phyloP scores from a whole-genome alignment of 2,797 vertebrate genomes.

The Gymnodraco acuticeps region DNA sequence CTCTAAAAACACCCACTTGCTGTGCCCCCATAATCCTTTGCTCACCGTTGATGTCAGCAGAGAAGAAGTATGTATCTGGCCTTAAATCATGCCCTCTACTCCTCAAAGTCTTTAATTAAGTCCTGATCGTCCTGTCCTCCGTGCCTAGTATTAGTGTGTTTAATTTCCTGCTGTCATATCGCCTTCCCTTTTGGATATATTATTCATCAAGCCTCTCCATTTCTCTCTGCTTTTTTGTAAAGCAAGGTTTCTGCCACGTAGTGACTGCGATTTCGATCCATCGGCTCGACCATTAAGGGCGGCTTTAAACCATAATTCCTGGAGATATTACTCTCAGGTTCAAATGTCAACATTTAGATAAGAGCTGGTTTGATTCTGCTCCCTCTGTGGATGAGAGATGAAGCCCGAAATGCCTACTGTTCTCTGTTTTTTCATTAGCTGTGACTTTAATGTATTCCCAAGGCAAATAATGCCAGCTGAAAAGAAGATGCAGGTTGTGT shows the following conservation, averaged over 20 bases:
- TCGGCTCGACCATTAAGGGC: conserved; percentile 66
- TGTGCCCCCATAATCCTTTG: conserved; percentile 72
- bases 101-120: conserved; percentile 86
- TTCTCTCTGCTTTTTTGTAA: conserved; percentile 68
- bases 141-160: conserved; percentile 82
- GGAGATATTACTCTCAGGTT: conserved; percentile 75
- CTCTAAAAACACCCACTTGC: conserved; percentile 70
- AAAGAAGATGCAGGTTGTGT: conserved; percentile 11
- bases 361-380: conserved; percentile 47
- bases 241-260: conserved; percentile 47
- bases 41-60: conserved; percentile 75
- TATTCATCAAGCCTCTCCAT: conserved; percentile 83
- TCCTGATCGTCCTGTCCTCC: conserved; percentile 78
- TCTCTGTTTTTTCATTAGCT: conserved; percentile 58
- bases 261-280: conserved; percentile 72
- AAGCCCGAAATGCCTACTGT: conserved; percentile 48
- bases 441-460: conserved; percentile 44
- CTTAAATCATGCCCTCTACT: conserved; percentile 79
- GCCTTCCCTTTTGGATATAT: conserved; percentile 81
- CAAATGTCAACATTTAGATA: conserved; percentile 82
- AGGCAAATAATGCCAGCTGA: conserved; percentile 17
- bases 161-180: conserved; percentile 87
- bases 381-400: conserved; percentile 58
- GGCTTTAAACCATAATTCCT: conserved; percentile 76
- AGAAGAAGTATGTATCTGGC: conserved; percentile 76